These are phyloP conservation scores for Raja brachyura DNA, from an alignment of 2,113 vertebrate genomes.

Conservation along the genomic window DNA sequence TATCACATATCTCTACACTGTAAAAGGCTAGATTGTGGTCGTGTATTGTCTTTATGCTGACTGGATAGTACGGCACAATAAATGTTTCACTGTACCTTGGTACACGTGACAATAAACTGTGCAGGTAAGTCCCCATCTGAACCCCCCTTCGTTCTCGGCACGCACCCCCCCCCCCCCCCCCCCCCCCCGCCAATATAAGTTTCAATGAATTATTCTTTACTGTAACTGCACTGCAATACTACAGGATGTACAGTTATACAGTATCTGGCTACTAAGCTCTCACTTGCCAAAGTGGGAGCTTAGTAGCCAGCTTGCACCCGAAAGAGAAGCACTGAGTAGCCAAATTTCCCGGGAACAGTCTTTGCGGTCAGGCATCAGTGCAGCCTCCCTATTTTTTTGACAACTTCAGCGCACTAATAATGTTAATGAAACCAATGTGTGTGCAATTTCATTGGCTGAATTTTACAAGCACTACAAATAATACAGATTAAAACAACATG, in stretches of 20 bases:
- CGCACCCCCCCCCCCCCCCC: no score
- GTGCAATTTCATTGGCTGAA: conserved; percentile 33
- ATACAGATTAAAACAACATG: conserved; percentile 28
- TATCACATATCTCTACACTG: no score
- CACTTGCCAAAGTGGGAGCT: background rate
- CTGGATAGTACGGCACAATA: no score
- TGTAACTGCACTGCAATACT: background rate
- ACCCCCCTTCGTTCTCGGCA: no score
- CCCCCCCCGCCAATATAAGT: background rate
- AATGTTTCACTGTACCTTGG: no score
- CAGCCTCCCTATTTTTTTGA: background rate
- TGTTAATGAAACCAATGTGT: conserved; percentile 26
- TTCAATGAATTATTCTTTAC: background rate
- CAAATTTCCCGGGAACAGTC: background rate
- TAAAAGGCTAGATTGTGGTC: no score
- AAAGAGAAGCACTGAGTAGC: background rate
- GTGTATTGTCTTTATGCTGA: no score
- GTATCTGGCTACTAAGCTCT: no score
- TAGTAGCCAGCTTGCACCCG: background rate
- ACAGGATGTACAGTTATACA: background rate
- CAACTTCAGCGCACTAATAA: conserved; percentile 29
- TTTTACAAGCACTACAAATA: conserved; percentile 34
- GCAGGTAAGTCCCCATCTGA: no score
- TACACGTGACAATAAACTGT: no score
- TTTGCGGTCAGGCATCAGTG: background rate